phyloP scores from a whole-genome alignment of 1,140 invertebrate species.

The Sesamia nonagrioides region DNA sequence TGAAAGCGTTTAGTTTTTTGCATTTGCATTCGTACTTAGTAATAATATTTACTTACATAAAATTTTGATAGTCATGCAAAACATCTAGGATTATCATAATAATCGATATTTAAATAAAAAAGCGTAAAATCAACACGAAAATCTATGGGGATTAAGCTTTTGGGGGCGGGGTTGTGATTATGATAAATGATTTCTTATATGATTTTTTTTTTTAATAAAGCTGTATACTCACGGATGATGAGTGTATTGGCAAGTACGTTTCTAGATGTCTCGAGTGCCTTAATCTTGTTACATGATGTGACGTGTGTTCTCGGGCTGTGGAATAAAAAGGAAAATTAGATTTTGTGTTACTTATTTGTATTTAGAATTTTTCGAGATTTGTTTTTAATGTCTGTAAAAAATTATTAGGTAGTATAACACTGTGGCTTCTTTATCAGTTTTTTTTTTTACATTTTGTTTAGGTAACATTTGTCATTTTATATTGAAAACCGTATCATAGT shows the following conservation, averaged over 20 bases:
- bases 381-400: not conserved
- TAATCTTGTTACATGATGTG: slow-evolving; percentile 81
- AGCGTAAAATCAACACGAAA: slow-evolving; percentile 78
- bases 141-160: slow-evolving; percentile 79
- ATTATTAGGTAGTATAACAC: too few relatives aligned
- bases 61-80: slow-evolving; percentile 64
- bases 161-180: slow-evolving; percentile 55
- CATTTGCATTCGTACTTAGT: slow-evolving; percentile 3
- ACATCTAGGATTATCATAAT: slow-evolving; percentile 55
- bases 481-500: too few relatives aligned
- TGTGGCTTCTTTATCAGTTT: not conserved
- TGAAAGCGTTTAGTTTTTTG: slow-evolving; percentile 20
- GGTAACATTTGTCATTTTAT: too few relatives aligned
- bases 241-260: slow-evolving; percentile 74
- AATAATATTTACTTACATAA: slow-evolving; percentile 16
- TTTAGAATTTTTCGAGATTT: not conserved
- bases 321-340: slow-evolving; percentile 60
- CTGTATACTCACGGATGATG: slow-evolving; percentile 76
- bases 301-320: slow-evolving; percentile 76
- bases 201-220: slow-evolving; percentile 49
- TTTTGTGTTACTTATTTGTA: not conserved
- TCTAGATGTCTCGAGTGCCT: slow-evolving; percentile 81
- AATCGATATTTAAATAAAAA: slow-evolving; percentile 66
- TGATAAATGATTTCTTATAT: slow-evolving; percentile 57
- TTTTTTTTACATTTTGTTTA: too few relatives aligned